Evolutionary conservation across 2,113 vertebrate species (phyloP), one percentile per base, ranked within the genome.

Genomic region (Phrynosoma platyrhinos): DNA sequence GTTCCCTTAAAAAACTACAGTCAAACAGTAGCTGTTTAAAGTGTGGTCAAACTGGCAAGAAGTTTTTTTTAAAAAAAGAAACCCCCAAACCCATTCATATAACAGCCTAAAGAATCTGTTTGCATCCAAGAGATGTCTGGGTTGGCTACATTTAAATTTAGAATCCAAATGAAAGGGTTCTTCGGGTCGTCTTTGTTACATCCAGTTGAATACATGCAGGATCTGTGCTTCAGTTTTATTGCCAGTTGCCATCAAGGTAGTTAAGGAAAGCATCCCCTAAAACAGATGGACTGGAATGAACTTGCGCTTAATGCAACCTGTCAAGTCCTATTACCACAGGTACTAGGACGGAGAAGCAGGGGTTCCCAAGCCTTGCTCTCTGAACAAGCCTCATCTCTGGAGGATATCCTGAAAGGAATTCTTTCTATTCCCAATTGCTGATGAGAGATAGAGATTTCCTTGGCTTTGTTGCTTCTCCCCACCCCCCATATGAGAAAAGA

Each of bases 51-150:
- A 0, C 71, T 32, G 23, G 30, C 7, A 71, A n/a, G 40, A 36
- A 23, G 53, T 90, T 75, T 88, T 30, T n/a, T n/a, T 27, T 10
- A 40, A 81, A 80, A 52, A 77, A 86, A 75, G 83, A 84, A 76
- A n/a, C 10, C 58, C 68, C 8, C 10, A 77, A 85, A 12, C n/a
- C 53, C 58, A 62, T 71, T 66, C 53, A 82, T 79, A 77, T 68
- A 40, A 79, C 74, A 58, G 13, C 62, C 79, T 85, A 86, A 79
- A 77, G 79, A 86, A 6, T 52, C 32, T 53, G 25, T 71, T 90
- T 90, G 18, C 36, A 71, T n/a, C 52, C 40, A 58, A 85, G 66
- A 64, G 47, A 75, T 64, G 76, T n/a, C 62, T 14, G 27, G 0
- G 4, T 62, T 52, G 83, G 68, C 32, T 55, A 66, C 36, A 47